phyloP scores from a whole-genome alignment of 2,113 vertebrate genomes.

The Leptodactylus fuscus region DNA sequence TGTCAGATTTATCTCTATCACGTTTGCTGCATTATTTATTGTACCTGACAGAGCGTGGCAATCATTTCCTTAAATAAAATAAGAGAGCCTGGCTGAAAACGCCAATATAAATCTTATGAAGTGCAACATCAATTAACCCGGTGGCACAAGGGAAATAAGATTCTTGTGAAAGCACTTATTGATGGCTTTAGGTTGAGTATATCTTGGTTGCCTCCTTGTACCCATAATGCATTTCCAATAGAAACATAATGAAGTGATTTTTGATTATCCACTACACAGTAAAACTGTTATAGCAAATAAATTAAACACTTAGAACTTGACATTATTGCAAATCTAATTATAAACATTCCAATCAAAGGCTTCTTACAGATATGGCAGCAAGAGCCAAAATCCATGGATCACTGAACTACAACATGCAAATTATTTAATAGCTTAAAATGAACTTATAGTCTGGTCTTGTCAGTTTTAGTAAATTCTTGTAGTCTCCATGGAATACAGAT shows the following conservation, averaged over 20 bases:
- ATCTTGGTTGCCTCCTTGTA: not conserved
- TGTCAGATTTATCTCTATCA: conserved; percentile 42
- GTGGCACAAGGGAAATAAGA: conserved; percentile 26
- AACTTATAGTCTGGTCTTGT: too few relatives aligned
- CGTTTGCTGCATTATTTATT: conserved; percentile 55
- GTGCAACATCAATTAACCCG: conserved; percentile 53
- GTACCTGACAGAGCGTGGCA: conserved; percentile 8
- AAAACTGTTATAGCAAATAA: conserved; percentile 48
- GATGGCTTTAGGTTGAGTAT: not conserved
- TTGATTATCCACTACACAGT: not conserved
- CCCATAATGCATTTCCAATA: conserved; percentile 21
- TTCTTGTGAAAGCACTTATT: conserved; percentile 31
- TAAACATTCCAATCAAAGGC: conserved; percentile 35
- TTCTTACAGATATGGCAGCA: not conserved
- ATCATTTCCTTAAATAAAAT: conserved; percentile 56
- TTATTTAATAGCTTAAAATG: not conserved
- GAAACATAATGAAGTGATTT: conserved; percentile 14
- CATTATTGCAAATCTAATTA: not conserved
- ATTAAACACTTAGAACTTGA: conserved; percentile 1
- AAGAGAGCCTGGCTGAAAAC: conserved; percentile 50
- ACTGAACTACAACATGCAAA: not conserved
- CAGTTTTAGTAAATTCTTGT: too few relatives aligned
- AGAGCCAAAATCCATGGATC: not conserved
- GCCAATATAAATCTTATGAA: conserved; percentile 54
- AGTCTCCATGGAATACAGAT: too few relatives aligned